These are phyloP conservation scores for Apodemia mormo DNA, from an alignment of 2,888 invertebrate species.

Conservation along the genomic window DNA sequence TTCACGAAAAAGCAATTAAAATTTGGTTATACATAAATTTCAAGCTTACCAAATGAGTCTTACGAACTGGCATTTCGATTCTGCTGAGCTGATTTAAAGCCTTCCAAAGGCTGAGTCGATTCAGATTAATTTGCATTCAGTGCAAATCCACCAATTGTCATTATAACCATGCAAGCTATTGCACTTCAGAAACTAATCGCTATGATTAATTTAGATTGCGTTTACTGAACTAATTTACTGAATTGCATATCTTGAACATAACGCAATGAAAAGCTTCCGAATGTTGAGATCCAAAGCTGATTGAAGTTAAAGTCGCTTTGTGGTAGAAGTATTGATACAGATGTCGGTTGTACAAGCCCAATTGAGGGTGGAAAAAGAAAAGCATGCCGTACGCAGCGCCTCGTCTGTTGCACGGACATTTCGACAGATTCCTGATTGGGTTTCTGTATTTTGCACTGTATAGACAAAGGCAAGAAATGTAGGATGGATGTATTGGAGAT, in stretches of 20 bases:
- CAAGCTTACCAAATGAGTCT: constrained; percentile 14
- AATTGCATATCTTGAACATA: not conserved
- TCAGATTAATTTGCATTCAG: constrained; percentile 35
- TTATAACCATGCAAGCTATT: not conserved
- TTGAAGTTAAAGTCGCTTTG: not conserved
- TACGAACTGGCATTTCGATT: constrained; percentile 30
- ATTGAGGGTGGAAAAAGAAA: constrained; percentile 40
- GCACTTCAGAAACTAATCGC: not conserved
- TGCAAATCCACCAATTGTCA: constrained; percentile 4
- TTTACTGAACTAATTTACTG: not conserved
- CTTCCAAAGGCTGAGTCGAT: constrained; percentile 31
- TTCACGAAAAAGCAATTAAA: constrained; percentile 40
- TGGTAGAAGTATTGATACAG: constrained; percentile 13
- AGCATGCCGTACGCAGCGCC: constrained; percentile 36
- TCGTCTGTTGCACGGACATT: constrained; percentile 38
- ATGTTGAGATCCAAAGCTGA: not conserved
- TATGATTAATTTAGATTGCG: not conserved
- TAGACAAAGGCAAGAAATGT: constrained; percentile 23
- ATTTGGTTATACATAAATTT: constrained; percentile 32
- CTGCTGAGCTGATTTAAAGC: constrained; percentile 31
- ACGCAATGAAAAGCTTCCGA: not conserved
- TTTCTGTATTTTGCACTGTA: constrained; percentile 29
- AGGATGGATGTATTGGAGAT: not conserved
- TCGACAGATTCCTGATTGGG: constrained; percentile 44
- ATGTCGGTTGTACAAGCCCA: constrained; percentile 22